Evolutionary conservation across 2,888 invertebrate species (phyloP), one percentile per base, ranked within the genome.

Genomic region (Trachelus stipa): DNA sequence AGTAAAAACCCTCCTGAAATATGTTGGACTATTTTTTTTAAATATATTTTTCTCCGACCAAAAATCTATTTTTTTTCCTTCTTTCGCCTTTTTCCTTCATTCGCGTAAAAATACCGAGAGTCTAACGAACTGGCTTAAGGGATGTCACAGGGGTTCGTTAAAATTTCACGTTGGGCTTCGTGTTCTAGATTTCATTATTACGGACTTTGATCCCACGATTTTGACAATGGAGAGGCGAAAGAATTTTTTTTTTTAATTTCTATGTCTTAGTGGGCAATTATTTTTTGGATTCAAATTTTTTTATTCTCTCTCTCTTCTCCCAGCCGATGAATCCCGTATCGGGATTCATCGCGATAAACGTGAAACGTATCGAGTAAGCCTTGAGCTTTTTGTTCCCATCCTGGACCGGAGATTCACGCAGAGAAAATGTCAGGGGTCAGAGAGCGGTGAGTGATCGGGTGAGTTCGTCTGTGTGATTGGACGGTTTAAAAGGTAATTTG

Each of bases 401-500:
- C 15, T 0, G 56, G 23, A 23, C 9, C 23, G 23, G 23, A 23
- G 9, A 23, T 56, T 9, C 56, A 56, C 56, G 23, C 23, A 23
- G 56, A 6, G 56, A 23, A 56, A 56, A 23, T 56, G 56, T 56
- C 56, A 56, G 56, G 56, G 56, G 56, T 56, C 23, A 56, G 6
- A 56, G 23, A 56, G 56, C 56, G 56, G 56, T 56, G 56, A 56
- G 56, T 56, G 75, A 73, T 77, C 35, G 74, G 74, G 30, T 30
- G 74, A 74, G n/a, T 35, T 74, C 30, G 71, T 34, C 34, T 71
- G 81, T 81, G 81, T 80, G 82, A 85, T 83, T 83, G 81, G 81
- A 83, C 82, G 85, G 84, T 85, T 85, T 84, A 85, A 85, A 85
- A 84, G 83, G 83, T 88, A 87, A 89, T 89, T 89, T 88, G 86